A percentile compares a stretch with the other conserved stretches of the same genome.
Conservation (phyloP, 2,113 vertebrate genomes). For the Pachypanchax playfairii region DNA sequence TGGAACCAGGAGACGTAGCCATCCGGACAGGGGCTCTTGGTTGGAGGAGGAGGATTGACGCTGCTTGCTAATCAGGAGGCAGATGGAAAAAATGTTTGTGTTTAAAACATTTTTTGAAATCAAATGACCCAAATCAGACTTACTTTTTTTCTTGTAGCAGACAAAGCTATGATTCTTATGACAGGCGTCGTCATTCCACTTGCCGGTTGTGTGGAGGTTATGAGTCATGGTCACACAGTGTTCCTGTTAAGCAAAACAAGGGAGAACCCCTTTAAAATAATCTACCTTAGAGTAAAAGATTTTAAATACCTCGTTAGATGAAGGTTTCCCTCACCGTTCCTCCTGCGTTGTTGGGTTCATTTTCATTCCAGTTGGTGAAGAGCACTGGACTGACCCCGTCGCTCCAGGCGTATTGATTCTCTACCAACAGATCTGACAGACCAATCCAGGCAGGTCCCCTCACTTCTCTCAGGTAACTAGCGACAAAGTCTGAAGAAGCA, state of each 20-base stretch:
- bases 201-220: constrained; percentile 58
- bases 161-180: constrained; percentile 70
- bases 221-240: constrained; percentile 75
- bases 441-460: constrained; percentile 76
- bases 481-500: constrained; percentile 74
- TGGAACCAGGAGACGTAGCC: constrained; percentile 78
- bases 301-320: neutral
- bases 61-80: constrained; percentile 64
- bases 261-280: neutral
- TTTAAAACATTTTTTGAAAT: neutral
- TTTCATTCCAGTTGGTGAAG: constrained; percentile 80
- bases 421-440: constrained; percentile 69
- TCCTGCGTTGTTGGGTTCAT: constrained; percentile 78
- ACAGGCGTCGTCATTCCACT: constrained; percentile 79
- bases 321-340: constrained; percentile 58
- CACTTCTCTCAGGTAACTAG: constrained; percentile 79
- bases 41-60: constrained; percentile 68
- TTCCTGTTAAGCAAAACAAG: constrained; percentile 61
- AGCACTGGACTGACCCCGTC: constrained; percentile 77
- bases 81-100: constrained; percentile 6
- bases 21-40: constrained; percentile 62
- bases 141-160: constrained; percentile 81
- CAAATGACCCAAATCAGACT: constrained; percentile 10
- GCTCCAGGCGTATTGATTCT: constrained; percentile 79
- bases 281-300: neutral